A percentile compares a stretch with the other conserved stretches of the same genome.
These are phyloP conservation scores for Stomatorhinus walkeri DNA, from an alignment of 2,797 vertebrate species.

Conservation along the genomic window DNA sequence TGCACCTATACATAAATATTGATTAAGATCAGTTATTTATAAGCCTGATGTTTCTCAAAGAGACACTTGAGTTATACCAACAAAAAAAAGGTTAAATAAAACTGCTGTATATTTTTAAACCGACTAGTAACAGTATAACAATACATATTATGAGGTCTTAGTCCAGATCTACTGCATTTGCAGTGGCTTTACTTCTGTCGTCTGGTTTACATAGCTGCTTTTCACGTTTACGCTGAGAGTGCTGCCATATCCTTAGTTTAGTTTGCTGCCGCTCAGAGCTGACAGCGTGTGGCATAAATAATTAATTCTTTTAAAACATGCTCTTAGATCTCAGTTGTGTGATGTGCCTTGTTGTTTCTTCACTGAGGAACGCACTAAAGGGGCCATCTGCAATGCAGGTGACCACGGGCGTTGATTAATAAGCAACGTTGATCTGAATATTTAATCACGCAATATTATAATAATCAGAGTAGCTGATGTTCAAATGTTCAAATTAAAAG, in stretches of 20 bases:
- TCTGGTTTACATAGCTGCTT: background rate
- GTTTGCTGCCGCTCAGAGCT: slow-evolving; percentile 11
- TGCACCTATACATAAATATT: background rate
- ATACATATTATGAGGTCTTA: background rate
- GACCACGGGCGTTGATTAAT: background rate
- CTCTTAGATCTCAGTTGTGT: slow-evolving; percentile 30
- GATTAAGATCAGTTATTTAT: background rate
- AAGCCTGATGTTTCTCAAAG: background rate
- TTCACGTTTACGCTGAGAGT: background rate
- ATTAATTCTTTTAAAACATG: slow-evolving; percentile 32
- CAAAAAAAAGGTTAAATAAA: background rate
- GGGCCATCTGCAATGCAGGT: background rate
- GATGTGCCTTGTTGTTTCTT: slow-evolving; percentile 39
- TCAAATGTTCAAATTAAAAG: background rate
- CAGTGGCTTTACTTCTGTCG: background rate
- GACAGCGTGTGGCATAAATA: slow-evolving; percentile 23
- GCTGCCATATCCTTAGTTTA: slow-evolving; percentile 18
- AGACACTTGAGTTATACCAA: background rate
- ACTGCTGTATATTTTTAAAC: background rate
- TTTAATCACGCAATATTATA: background rate
- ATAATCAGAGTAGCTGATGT: background rate
- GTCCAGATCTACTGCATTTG: background rate
- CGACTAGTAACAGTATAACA: background rate
- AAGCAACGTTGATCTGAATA: background rate
- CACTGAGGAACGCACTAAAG: slow-evolving; percentile 38